These are phyloP conservation scores for Aplodontia rufa DNA, from an alignment of 2,113 vertebrate species.

Conservation along the genomic window DNA sequence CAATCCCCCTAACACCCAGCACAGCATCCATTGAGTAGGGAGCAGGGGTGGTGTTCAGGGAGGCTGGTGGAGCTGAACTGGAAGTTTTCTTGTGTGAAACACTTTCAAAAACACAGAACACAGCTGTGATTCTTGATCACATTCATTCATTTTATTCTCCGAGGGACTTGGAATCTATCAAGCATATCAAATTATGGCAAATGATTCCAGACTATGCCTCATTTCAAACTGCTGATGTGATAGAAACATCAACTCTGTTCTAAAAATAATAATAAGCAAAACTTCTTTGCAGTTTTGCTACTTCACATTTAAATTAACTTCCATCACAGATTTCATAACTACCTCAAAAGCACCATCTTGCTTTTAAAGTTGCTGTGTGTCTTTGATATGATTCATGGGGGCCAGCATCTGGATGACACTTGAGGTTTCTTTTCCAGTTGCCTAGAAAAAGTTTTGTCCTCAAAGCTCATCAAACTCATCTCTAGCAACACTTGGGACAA, in stretches of 20 bases:
- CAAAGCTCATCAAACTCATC: background rate
- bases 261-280: conserved; percentile 50
- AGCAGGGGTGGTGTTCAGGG: background rate
- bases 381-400: background rate
- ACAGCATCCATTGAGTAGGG: background rate
- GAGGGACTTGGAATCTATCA: conserved; percentile 48
- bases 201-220: conserved; percentile 43
- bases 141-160: conserved; percentile 30
- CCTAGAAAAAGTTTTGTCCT: background rate
- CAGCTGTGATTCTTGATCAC: conserved; percentile 64
- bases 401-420: accelerated
- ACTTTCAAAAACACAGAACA: conserved; percentile 19
- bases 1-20: background rate
- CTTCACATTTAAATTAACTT: conserved; percentile 45
- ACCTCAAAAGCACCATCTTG: background rate
- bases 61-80: background rate
- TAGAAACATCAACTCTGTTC: conserved; percentile 28
- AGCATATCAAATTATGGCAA: conserved; percentile 52
- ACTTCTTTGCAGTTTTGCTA: background rate
- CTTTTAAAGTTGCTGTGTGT: background rate
- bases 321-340: background rate
- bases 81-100: background rate
- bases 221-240: conserved; percentile 60
- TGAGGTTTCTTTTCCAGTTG: background rate
- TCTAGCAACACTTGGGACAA: background rate